Conservation (phyloP, 2,797 vertebrate genomes). For the Somateria mollissima region DNA sequence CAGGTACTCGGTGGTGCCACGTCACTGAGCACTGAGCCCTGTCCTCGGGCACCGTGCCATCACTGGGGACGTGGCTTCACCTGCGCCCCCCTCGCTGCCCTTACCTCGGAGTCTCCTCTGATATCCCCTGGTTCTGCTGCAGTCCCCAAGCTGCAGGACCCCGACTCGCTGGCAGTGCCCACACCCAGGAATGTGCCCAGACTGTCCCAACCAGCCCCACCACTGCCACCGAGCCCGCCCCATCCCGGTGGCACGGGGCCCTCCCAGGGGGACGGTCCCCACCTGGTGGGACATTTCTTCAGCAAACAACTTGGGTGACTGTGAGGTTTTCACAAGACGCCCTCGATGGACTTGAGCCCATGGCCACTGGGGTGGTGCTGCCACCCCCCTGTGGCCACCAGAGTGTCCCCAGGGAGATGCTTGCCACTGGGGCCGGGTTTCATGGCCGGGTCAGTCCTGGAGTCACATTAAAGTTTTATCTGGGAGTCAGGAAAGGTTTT, state of each 20-base stretch:
- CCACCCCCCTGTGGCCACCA: background rate
- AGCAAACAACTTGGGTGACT: background rate
- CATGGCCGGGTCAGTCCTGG: background rate
- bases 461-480: slow-evolving; percentile 67
- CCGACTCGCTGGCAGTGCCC: rapidly evolving
- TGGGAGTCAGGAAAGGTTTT: background rate
- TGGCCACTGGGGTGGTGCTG: background rate
- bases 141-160: background rate
- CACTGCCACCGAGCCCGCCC: background rate
- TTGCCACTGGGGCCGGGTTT: background rate
- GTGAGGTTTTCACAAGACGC: background rate
- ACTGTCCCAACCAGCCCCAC: slow-evolving; percentile 4
- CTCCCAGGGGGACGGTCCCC: background rate
- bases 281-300: background rate
- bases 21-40: rapidly evolving
- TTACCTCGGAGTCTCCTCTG: background rate
- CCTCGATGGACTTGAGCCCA: rapidly evolving
- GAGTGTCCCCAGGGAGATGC: background rate
- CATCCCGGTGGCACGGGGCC: background rate
- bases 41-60: rapidly evolving
- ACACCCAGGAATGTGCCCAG: slow-evolving; percentile 18
- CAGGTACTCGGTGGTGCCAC: rapidly evolving
- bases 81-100: rapidly evolving
- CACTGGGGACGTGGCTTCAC: background rate
- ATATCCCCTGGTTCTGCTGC: background rate